A percentile compares a stretch with the other conserved stretches of the same genome.
These are phyloP conservation scores for Micrasema longulum DNA, from an alignment of 1,140 invertebrate species.

Conservation along the genomic window DNA sequence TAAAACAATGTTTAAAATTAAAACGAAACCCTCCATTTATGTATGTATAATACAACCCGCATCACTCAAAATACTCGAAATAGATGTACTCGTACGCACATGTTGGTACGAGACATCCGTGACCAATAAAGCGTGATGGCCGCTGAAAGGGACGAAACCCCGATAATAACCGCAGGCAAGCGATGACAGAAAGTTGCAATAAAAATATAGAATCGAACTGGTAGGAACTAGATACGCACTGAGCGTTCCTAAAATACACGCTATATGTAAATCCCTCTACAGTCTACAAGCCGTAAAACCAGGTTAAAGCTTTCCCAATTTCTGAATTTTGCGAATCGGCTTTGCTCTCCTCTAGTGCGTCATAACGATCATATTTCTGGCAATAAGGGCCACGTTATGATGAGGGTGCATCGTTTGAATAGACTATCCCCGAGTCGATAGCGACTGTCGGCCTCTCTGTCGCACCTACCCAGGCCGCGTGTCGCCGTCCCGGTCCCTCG, in stretches of 20 bases:
- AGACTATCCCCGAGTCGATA: slow-evolving; percentile 16
- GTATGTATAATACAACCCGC: slow-evolving; percentile 26
- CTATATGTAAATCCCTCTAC: slow-evolving; percentile 7
- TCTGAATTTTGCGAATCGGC: neutral
- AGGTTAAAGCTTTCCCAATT: slow-evolving; percentile 7
- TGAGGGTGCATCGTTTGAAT: slow-evolving; percentile 48
- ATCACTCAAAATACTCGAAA: slow-evolving; percentile 28
- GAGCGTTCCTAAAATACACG: too few species aligned
- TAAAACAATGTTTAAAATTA: slow-evolving; percentile 20
- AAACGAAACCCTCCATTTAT: slow-evolving; percentile 4
- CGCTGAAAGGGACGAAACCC: too few species aligned
- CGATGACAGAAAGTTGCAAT: too few species aligned
- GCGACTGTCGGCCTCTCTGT: neutral
- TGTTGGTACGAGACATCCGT: too few species aligned
- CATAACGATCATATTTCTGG: slow-evolving; percentile 46
- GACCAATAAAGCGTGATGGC: too few species aligned
- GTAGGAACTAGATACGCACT: too few species aligned
- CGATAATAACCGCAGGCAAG: too few species aligned
- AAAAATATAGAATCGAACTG: too few species aligned
- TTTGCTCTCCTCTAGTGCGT: slow-evolving; percentile 18
- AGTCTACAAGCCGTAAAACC: neutral
- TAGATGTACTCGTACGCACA: too few species aligned
- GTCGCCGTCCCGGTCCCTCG: slow-evolving; percentile 15
- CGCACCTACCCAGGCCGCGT: neutral
- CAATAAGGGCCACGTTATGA: slow-evolving; percentile 53